A percentile compares a stretch with the other conserved stretches of the same genome.
Evolutionary conservation across 1,140 invertebrate genomes (phyloP).

Genomic region (Condylostylus longicornis): DNA sequence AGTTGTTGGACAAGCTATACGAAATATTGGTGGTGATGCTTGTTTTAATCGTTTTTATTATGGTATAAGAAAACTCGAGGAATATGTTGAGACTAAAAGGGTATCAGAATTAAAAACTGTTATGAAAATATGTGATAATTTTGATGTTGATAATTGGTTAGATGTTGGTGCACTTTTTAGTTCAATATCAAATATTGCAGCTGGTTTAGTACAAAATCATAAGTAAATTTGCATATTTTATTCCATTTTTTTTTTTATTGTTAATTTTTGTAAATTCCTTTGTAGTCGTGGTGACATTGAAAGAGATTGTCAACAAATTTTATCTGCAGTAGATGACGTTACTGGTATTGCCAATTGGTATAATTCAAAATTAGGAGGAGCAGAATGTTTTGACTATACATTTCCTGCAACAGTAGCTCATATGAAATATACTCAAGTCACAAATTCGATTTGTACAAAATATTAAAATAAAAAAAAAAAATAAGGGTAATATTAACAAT

Average conservation of each 20-base stretch:
- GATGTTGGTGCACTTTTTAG: conserved; percentile 27
- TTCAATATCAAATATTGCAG: conserved; percentile 26
- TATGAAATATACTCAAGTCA: neutral
- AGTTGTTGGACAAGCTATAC: conserved; percentile 24
- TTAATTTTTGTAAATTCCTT: neutral
- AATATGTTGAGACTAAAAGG: conserved; percentile 24
- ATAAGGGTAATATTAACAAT: neutral
- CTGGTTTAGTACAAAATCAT: conserved; percentile 24
- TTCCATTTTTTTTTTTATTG: neutral
- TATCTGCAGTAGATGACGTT: conserved; percentile 19
- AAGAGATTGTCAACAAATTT: conserved; percentile 17
- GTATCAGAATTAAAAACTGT: conserved; percentile 19
- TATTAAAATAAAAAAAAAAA: neutral
- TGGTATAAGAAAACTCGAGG: conserved; percentile 33
- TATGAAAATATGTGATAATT: conserved; percentile 29
- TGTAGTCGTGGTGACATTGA: conserved; percentile 22
- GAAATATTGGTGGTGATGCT: conserved; percentile 29
- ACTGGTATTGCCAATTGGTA: conserved; percentile 20
- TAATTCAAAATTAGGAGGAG: conserved; percentile 7
- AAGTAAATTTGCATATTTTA: conserved; percentile 19
- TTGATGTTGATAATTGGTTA: conserved; percentile 22
- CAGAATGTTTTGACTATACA: neutral
- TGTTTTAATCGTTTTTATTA: conserved; percentile 35
- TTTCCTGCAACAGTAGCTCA: neutral
- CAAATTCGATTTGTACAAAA: neutral